Base-by-base conservation (phyloP, 2,113 vertebrate genomes). In the Probosciger aterrimus region DNA sequence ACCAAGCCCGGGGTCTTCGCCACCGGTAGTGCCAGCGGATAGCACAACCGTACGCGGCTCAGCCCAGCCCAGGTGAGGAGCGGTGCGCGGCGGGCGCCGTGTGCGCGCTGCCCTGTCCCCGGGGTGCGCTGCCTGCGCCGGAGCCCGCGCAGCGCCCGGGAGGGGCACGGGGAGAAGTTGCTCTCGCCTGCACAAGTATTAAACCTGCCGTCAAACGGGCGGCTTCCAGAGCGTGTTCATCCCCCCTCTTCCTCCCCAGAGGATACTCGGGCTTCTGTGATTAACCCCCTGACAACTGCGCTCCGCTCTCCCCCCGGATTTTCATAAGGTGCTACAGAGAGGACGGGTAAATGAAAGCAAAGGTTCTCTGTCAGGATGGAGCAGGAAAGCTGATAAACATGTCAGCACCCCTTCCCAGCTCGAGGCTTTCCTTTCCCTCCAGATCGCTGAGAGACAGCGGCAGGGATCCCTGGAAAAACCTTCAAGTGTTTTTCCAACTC, bases 401-500 rank as follows among this genome's bases (percentile, higher is more conserved):
- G 92, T 73, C 85, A 94, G 78, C 82, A 80, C 65, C 90, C 82
- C 57, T 92, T 85, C 44, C 31, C 80, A 20, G 31, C 37, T 50
- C 74, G 53, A 90, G 86, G 70, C 49, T 79, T 83, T 43, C 24
- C 62, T 65, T 20, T 68, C 60, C 46, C 84, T 53, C 44, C 24
- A 16, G 63, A 47, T 60, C 19, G 44, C 57, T 11, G 20, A 71
- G 46, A 43, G 28, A 53, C 75, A 68, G 43, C 17, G 31, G 77
- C 82, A 85, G 69, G 75, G 91, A 89, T 78, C 77, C 92, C 90
- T 81, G 80, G 76, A 77, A 93, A 94, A 92, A 46, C 39, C 93
- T 84, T 65, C n/a, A 65, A 95, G 64, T 60, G 68, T 75, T 94
- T 91, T 91, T 92, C 86, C 92, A 96, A 95, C 92, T 97, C 87